phyloP scores from a whole-genome alignment of 2,113 vertebrate species.

The Notiomystis cincta region DNA sequence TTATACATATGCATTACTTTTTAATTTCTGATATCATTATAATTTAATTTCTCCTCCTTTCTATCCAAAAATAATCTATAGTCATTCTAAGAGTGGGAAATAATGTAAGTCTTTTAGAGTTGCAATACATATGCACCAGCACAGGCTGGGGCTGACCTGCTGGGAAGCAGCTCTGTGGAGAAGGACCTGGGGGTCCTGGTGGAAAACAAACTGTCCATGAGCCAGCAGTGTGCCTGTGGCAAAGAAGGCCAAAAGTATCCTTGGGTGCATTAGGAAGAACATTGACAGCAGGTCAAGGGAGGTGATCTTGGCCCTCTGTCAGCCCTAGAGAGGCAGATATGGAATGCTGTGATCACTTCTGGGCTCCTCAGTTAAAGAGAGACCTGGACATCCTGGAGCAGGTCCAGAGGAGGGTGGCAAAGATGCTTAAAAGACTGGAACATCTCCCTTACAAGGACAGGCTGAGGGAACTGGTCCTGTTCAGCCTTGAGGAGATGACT shows the following conservation, averaged over 20 bases:
- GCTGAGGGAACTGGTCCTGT: not conserved
- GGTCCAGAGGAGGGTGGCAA: not conserved
- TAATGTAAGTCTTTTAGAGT: not conserved
- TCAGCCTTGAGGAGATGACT: not conserved
- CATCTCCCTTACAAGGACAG: not conserved
- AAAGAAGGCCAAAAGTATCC: accelerated
- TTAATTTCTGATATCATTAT: not conserved
- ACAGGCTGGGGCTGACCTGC: not conserved
- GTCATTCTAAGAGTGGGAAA: not conserved
- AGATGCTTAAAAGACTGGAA: not conserved
- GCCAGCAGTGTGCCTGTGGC: not conserved
- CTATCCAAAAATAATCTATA: not conserved
- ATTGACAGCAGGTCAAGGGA: not conserved
- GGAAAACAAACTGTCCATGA: accelerated
- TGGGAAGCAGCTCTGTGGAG: not conserved
- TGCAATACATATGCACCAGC: not conserved
- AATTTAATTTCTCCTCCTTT: not conserved
- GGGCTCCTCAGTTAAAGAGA: not conserved
- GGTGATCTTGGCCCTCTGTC: not conserved
- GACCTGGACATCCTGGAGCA: not conserved
- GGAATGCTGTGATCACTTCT: not conserved
- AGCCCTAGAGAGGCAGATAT: not conserved
- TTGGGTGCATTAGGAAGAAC: not conserved
- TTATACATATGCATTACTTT: not conserved
- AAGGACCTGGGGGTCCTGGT: not conserved